Percentiles rank a stretch among this genome's conserved stretches.
Conservation (phyloP, 2,797 vertebrate genomes). For the Anabas testudineus region DNA sequence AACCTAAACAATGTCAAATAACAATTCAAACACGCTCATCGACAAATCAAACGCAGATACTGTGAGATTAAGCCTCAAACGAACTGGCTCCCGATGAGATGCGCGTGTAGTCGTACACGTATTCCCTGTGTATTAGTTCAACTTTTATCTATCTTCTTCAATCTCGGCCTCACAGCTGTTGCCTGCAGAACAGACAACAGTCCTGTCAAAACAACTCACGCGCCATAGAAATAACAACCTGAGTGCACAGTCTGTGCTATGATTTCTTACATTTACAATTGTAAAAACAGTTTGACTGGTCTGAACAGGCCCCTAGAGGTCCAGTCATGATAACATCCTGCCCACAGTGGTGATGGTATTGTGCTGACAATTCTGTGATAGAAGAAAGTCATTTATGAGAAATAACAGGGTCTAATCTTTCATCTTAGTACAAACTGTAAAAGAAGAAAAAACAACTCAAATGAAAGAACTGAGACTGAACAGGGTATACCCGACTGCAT, state of each 20-base stretch:
- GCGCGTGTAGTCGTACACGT: slow-evolving; percentile 1
- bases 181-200: slow-evolving; percentile 29
- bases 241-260: neutral
- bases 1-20: slow-evolving; percentile 65
- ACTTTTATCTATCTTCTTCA: slow-evolving; percentile 25
- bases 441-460: no score
- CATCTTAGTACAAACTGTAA: neutral
- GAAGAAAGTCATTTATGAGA: neutral
- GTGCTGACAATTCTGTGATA: neutral
- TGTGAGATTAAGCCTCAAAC: slow-evolving; percentile 26
- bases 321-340: neutral
- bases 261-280: slow-evolving; percentile 6
- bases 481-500: neutral
- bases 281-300: neutral
- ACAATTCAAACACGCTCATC: slow-evolving; percentile 56
- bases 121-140: neutral
- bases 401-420: neutral
- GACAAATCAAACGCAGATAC: slow-evolving; percentile 43
- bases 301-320: neutral
- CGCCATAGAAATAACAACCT: neutral
- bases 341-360: neutral
- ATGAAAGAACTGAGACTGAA: neutral
- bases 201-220: slow-evolving; percentile 48
- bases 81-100: slow-evolving; percentile 6
- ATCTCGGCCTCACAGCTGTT: slow-evolving; percentile 52